These are phyloP conservation scores for Psophia crepitans DNA, from an alignment of 2,113 vertebrate genomes.

Conservation along the genomic window DNA sequence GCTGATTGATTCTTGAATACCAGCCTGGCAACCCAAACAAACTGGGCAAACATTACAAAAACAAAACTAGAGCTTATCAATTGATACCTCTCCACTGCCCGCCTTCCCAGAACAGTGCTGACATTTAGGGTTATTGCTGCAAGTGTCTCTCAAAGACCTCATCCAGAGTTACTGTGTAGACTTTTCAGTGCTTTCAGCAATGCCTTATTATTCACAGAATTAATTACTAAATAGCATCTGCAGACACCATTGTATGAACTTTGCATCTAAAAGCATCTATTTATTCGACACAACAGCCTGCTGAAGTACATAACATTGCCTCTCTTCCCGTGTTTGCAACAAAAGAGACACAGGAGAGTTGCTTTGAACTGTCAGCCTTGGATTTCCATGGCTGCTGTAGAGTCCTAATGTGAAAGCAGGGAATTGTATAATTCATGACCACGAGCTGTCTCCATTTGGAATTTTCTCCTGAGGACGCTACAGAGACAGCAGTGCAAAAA, in stretches of 20 bases:
- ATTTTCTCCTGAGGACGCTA: background rate
- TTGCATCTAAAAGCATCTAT: background rate
- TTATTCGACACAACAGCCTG: background rate
- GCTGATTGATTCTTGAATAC: constrained; percentile 15
- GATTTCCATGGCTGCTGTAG: background rate
- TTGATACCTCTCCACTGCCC: background rate
- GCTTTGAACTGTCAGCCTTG: background rate
- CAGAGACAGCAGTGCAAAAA: background rate
- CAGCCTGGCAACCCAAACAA: background rate
- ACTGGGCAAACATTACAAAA: background rate
- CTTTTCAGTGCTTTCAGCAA: background rate
- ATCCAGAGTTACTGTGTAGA: background rate
- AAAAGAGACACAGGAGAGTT: background rate
- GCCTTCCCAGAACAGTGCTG: background rate
- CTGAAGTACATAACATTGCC: rapidly evolving
- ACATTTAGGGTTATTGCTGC: background rate
- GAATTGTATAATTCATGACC: background rate
- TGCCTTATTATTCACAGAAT: constrained; percentile 7
- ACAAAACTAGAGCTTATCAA: background rate
- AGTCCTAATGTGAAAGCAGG: background rate
- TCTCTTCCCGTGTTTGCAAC: background rate
- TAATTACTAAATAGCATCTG: constrained; percentile 1
- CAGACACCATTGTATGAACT: background rate
- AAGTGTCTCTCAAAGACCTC: background rate
- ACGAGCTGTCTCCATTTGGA: background rate